phyloP scores from a whole-genome alignment of 2,888 invertebrate species.

The Athalia cordata region DNA sequence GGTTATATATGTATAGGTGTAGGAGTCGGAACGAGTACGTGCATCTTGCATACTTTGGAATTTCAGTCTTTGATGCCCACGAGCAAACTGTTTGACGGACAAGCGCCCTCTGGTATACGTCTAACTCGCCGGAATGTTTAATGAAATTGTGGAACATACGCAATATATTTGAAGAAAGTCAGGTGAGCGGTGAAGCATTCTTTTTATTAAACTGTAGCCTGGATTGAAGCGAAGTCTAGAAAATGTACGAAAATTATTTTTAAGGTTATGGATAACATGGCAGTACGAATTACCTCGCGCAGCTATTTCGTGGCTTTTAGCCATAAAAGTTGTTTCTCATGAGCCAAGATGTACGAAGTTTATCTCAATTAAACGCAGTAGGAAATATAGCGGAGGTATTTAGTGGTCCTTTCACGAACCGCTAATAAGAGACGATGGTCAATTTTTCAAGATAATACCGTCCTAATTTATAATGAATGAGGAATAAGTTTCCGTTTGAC shows the following conservation, averaged over 20 bases:
- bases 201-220: too few species aligned
- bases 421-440: slow-evolving; percentile 32
- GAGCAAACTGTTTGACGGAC: not conserved
- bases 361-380: not conserved
- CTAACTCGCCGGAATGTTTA: not conserved
- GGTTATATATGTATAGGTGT: not conserved
- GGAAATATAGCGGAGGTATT: not conserved
- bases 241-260: too few species aligned
- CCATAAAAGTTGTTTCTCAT: too few species aligned
- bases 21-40: not conserved
- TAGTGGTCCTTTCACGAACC: slow-evolving; percentile 20
- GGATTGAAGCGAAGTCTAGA: too few species aligned
- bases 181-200: too few species aligned
- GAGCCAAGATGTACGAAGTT: not conserved
- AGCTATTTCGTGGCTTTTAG: too few species aligned
- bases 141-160: not conserved
- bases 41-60: slow-evolving; percentile 16
- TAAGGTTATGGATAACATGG: too few species aligned
- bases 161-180: too few species aligned
- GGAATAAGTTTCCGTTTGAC: slow-evolving; percentile 5
- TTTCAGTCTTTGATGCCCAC: slow-evolving; percentile 9
- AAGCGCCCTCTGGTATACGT: too few species aligned
- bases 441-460: slow-evolving; percentile 28
- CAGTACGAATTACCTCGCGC: too few species aligned
- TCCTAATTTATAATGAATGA: slow-evolving; percentile 31